Conservation (phyloP, 2,113 vertebrate genomes). For the Heteronetta atricapilla region DNA sequence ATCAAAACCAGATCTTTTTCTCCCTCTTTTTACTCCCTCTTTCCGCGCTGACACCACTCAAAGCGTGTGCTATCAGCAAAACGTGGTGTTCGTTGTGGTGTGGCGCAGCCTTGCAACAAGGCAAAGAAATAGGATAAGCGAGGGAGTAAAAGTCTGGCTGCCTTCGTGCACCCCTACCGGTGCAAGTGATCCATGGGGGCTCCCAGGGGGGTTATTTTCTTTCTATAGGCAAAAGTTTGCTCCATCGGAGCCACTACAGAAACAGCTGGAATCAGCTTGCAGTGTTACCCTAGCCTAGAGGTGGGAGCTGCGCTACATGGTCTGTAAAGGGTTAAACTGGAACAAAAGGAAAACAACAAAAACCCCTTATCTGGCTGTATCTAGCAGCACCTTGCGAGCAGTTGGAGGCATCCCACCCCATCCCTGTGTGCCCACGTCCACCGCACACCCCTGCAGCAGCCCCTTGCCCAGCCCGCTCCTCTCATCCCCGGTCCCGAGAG, state of each 20-base stretch:
- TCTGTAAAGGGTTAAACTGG: neutral
- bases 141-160: neutral
- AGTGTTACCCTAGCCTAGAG: neutral
- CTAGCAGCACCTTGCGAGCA: neutral
- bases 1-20: constrained; percentile 13
- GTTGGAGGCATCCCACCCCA: neutral
- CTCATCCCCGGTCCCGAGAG: neutral
- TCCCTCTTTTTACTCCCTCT: neutral
- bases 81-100: rapidly evolving
- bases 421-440: neutral
- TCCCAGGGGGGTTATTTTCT: neutral
- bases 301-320: neutral
- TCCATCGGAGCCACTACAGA: neutral
- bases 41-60: neutral
- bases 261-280: neutral
- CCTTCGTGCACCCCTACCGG: neutral
- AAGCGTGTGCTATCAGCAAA: neutral
- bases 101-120: neutral
- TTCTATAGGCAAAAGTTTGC: neutral
- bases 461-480: neutral
- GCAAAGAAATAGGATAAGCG: neutral
- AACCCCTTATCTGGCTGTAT: neutral
- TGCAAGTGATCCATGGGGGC: neutral
- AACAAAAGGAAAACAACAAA: neutral
- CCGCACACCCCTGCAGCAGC: neutral